Evolutionary conservation across 2,113 vertebrate genomes (phyloP), one percentile per base, ranked within the genome.

Genomic region (Nesogale talazaci): DNA sequence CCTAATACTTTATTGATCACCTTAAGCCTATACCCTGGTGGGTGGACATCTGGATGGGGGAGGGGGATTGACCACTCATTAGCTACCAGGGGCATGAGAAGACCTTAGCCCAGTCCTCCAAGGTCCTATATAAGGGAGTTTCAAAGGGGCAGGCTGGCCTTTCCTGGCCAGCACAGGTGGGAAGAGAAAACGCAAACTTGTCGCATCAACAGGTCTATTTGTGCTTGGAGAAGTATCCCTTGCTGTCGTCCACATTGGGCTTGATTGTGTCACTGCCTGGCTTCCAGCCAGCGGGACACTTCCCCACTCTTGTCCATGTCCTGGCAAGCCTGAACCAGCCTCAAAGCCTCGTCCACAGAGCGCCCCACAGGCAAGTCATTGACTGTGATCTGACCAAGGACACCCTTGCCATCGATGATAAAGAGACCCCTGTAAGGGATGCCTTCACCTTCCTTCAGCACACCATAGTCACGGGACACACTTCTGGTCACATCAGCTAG

Each of bases 291-390:
- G 99, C 99, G 0, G 99, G 99, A 95, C 99, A 99, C 67, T 96
- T 99, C 99, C 72, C 99, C 99, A 0, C 98, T 75, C 92, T 98
- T 97, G 92, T 99, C 99, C 0, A 99, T 99, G 96, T 98, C 98
- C 97, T 99, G 98, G 98, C 99, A 99, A 40, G 99, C 99, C 97
- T 99, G 99, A 38, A 99, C 98, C 93, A 99, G 97, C 3, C 99
- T 98, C 31, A 99, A 97, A 4, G 98, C 98, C 95, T 99, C 99
- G 0, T n/a, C n/a, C n/a, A n/a, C n/a, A n/a, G n/a, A n/a, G n/a
- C n/a, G n/a, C n/a, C n/a, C n/a, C n/a, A n/a, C n/a, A n/a, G n/a
- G n/a, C n/a, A n/a, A n/a, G n/a, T n/a, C n/a, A n/a, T n/a, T n/a
- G n/a, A n/a, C n/a, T n/a, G n/a, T n/a, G n/a, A n/a, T n/a, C n/a